Percentiles rank a stretch among this genome's conserved stretches.
phyloP scores from a whole-genome alignment of 2,797 vertebrate genomes.

The Rhyacichthys aspro region DNA sequence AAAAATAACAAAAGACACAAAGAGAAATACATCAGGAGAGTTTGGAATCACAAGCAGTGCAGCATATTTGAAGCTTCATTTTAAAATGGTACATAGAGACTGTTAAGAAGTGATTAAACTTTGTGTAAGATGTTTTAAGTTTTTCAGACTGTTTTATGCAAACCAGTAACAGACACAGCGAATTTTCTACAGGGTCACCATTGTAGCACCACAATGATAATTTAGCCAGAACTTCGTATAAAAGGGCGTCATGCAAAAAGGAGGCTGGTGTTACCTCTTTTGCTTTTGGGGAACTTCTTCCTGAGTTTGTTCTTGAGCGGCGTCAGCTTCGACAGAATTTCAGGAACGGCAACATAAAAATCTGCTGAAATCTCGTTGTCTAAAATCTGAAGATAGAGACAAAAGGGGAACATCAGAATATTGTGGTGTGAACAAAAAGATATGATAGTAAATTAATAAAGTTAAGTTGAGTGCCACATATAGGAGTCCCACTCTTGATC shows the following conservation, averaged over 20 bases:
- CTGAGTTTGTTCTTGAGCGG: slow-evolving; percentile 87
- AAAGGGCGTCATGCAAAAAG: background rate
- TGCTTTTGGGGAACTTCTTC: slow-evolving; percentile 87
- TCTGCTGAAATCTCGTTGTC: slow-evolving; percentile 88
- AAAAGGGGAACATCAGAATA: background rate
- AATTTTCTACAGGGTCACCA: too few relatives aligned
- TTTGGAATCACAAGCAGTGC: background rate
- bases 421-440: background rate
- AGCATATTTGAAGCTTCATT: too few relatives aligned
- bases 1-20: slow-evolving; percentile 15
- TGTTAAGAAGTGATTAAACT: too few relatives aligned
- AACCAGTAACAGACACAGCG: too few relatives aligned
- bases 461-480: too few relatives aligned
- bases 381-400: slow-evolving; percentile 83
- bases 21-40: background rate
- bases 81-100: too few relatives aligned
- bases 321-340: slow-evolving; percentile 82
- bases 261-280: slow-evolving; percentile 75
- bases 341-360: slow-evolving; percentile 89
- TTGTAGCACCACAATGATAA: too few relatives aligned
- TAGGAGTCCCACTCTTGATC: too few relatives aligned
- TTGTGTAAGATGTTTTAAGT: too few relatives aligned
- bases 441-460: background rate
- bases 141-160: too few relatives aligned
- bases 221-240: too few relatives aligned